These are phyloP conservation scores for Oligia fasciuncula DNA, from an alignment of 2,888 invertebrate species.

Conservation along the genomic window DNA sequence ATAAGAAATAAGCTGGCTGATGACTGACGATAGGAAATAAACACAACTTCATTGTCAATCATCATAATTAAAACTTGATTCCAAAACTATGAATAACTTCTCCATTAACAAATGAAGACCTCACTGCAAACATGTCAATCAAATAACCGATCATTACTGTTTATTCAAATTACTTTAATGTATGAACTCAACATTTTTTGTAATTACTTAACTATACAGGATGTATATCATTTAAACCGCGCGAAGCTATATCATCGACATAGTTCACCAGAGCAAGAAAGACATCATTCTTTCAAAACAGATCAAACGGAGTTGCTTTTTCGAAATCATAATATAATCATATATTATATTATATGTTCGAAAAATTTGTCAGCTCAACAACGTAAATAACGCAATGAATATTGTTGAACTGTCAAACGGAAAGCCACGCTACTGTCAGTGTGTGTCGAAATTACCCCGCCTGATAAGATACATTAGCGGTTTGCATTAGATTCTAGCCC, in stretches of 20 bases:
- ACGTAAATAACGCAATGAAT: not conserved
- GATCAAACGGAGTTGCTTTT: not conserved
- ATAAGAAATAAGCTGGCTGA: not conserved
- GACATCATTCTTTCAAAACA: not conserved
- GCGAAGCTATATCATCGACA: not conserved
- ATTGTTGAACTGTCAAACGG: not conserved
- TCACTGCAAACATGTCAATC: constrained; percentile 16
- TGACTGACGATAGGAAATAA: not conserved
- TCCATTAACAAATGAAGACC: constrained; percentile 27
- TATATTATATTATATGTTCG: not conserved
- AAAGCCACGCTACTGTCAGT: not conserved
- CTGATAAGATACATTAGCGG: constrained; percentile 1
- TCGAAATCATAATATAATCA: too few relatives aligned
- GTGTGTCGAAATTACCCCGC: too few relatives aligned
- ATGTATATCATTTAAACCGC: not conserved
- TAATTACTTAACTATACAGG: constrained; percentile 31
- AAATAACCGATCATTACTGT: constrained; percentile 19
- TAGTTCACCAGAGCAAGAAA: not conserved
- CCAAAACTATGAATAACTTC: constrained; percentile 17
- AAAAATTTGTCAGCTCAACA: not conserved
- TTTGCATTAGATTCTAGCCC: constrained; percentile 11
- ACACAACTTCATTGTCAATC: not conserved
- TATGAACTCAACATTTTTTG: constrained; percentile 22
- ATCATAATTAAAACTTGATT: not conserved
- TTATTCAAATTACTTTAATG: constrained; percentile 32